Evolutionary conservation across 2,888 invertebrate species (phyloP).

Genomic region (Phania funesta): DNA sequence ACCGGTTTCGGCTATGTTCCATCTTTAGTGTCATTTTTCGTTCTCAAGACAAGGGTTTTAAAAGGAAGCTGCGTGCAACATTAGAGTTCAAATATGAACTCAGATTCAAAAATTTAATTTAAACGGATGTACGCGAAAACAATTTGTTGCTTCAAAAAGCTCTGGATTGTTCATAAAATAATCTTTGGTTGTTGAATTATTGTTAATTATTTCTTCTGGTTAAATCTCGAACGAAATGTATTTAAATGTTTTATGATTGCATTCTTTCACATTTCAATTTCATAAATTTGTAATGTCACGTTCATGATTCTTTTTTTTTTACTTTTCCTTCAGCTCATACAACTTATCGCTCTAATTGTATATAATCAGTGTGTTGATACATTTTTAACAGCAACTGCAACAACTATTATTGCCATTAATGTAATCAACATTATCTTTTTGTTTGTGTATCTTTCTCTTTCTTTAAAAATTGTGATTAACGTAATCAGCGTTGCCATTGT

Average conservation of each 20-base stretch:
- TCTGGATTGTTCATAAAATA: too few relatives aligned
- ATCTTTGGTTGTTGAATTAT: neutral
- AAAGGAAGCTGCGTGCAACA: too few relatives aligned
- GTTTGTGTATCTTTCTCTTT: too few relatives aligned
- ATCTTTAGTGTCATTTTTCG: too few relatives aligned
- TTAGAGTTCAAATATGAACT: too few relatives aligned
- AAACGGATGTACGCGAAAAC: too few relatives aligned
- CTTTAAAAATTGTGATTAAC: too few relatives aligned
- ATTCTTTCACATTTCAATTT: neutral
- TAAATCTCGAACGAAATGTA: neutral
- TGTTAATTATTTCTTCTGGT: neutral
- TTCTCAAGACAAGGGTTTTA: too few relatives aligned
- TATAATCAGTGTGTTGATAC: neutral
- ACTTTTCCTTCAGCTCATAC: neutral
- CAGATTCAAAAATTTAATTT: too few relatives aligned
- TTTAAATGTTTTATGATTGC: neutral
- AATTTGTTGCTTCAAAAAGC: too few relatives aligned
- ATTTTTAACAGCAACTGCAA: constrained; percentile 15
- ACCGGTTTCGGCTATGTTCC: too few relatives aligned
- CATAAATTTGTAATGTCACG: neutral
- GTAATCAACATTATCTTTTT: constrained; percentile 15
- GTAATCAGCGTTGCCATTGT: too few relatives aligned
- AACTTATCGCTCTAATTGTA: neutral
- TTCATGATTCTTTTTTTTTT: neutral
- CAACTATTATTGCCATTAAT: neutral